A percentile compares a stretch with the other conserved stretches of the same genome.
These are phyloP conservation scores for Empis livida DNA, from an alignment of 2,888 invertebrate genomes.

Conservation along the genomic window DNA sequence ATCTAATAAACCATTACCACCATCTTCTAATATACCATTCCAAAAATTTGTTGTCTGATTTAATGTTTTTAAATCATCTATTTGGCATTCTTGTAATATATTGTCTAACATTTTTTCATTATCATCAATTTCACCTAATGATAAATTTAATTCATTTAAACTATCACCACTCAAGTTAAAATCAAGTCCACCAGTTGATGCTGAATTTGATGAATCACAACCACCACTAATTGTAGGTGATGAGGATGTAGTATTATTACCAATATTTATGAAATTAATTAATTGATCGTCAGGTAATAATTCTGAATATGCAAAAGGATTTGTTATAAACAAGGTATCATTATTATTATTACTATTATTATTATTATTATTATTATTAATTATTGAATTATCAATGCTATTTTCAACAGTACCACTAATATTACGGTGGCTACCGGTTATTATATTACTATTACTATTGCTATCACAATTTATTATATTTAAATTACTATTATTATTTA, in stretches of 20 bases:
- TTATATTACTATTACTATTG: not conserved
- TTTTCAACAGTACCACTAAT: too few species aligned
- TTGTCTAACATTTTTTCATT: slow-evolving; percentile 35
- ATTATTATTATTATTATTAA: too few species aligned
- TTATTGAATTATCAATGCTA: too few species aligned
- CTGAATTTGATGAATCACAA: slow-evolving; percentile 6
- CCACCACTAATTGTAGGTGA: not conserved
- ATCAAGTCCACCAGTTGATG: slow-evolving; percentile 19
- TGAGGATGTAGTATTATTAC: slow-evolving; percentile 5
- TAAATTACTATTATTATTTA: not conserved
- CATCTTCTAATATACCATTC: slow-evolving; percentile 31
- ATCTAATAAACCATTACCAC: slow-evolving; percentile 24
- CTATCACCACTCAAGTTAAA: slow-evolving; percentile 35
- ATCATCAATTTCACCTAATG: slow-evolving; percentile 29
- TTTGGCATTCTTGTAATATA: slow-evolving; percentile 34
- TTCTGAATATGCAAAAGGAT: slow-evolving; percentile 30
- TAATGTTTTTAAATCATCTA: slow-evolving; percentile 33
- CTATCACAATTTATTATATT: not conserved
- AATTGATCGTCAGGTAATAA: slow-evolving; percentile 29
- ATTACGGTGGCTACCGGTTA: slow-evolving; percentile 2
- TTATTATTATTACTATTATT: too few species aligned
- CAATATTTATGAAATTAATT: slow-evolving; percentile 10
- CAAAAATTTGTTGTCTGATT: slow-evolving; percentile 35
- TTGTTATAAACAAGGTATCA: slow-evolving; percentile 20
- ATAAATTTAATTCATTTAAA: slow-evolving; percentile 30